Evolutionary conservation across 2,888 invertebrate species (phyloP), one percentile per base, ranked within the genome.

Genomic region (Hylaea fasciaria): DNA sequence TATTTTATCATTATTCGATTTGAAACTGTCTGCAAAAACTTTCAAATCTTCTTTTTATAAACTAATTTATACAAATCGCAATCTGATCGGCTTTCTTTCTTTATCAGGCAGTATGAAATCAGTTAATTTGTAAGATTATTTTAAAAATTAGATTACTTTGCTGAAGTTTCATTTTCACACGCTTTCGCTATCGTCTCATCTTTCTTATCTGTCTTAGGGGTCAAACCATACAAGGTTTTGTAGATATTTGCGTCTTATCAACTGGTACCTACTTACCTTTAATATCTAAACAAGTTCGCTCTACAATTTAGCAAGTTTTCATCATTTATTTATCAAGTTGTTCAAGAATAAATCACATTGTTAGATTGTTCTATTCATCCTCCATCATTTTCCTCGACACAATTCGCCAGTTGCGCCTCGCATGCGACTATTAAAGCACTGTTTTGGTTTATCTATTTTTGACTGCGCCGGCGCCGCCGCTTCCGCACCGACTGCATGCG

Each of bases 401-500:
- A 37, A 52, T 56, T 56, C 43, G 56, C 56, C 51, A 58, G 49
- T 58, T 49, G 43, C 48, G 60, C 50, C 53, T 65, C 56, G 57
- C 59, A 57, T 52, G 60, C 44, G 57, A 51, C 62, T 62, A 64
- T 58, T 57, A 56, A 54, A 45, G 47, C 52, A 57, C 54, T 54
- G 59, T 54, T 62, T 57, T 44, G 56, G 32, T 44, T 13, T 45
- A 64, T 68, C 70, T 70, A 69, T 71, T 68, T 68, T 41, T 52
- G 58, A 43, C 51, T 48, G 62, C 56, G 62, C 62, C 66, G 62
- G 68, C 65, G 69, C 57, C 65, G 69, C 57, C 57, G 61, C 71
- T 77, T 78, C 77, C 75, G 74, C 63, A 56, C 65, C 45, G 56
- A 60, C 65, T 48, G 72, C 70, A 70, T 68, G 71, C 72, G 67